Evolutionary conservation across 2,113 vertebrate genomes (phyloP), one percentile per base, ranked within the genome.

Genomic region (Chaenocephalus aceratus): DNA sequence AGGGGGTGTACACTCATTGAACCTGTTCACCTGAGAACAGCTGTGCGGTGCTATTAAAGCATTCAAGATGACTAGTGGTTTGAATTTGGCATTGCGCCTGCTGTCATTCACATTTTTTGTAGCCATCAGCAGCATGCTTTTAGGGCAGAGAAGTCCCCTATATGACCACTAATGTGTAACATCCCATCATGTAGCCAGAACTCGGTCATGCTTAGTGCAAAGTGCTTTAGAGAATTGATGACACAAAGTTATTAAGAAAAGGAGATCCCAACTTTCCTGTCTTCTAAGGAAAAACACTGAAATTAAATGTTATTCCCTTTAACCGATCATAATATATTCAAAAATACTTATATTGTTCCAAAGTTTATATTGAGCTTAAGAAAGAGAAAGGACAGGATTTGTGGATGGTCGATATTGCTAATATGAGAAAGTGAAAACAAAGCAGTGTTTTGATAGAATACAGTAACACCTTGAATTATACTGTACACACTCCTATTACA

Each of bases 391-490:
- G 72, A 30, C n/a, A 52, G 49, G 21, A 75, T 8, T 11, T 68
- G 30, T 57, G n/a, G 41, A 79, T 75, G 71, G 80, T 77, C 15
- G 12, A 44, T 69, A 85, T 85, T 59, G 69, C 5, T 53, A 73
- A 69, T 60, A 41, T 26, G 4, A 54, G 45, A 77, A 63, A 34
- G 64, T 41, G 7, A 63, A 64, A 61, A 60, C 10, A 81, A 57
- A 62, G 23, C 23, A 41, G 45, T 77, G 66, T 79, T 73, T 49
- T 88, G 30, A 70, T 23, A 58, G 68, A 51, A n/a, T 44, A 16
- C 41, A 46, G 23, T 66, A 53, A 77, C 18, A 34, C 16, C 26
- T 65, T n/a, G 56, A 54, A 64, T 70, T 56, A 16, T 9, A 21
- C 21, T 8, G 23, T 13, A 45, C n/a, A 13, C 21, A 36, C 44